Percentiles rank a stretch among this genome's conserved stretches.
phyloP scores from a whole-genome alignment of 2,888 invertebrate genomes.

The Dasysyrphus tricinctus region DNA sequence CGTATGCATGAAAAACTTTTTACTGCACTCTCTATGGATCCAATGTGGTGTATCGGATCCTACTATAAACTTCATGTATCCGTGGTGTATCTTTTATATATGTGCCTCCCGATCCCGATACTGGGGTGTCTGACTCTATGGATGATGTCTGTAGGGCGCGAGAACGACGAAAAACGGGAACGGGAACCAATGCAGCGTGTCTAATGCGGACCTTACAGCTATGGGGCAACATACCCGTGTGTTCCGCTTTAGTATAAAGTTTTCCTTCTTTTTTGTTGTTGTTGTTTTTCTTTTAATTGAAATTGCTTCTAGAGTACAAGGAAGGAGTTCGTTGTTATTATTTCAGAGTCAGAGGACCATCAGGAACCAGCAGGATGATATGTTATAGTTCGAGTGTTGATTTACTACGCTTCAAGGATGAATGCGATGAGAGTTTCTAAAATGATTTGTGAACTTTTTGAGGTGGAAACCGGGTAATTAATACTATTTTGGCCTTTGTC shows the following conservation, averaged over 20 bases:
- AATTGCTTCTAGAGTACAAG: slow-evolving; percentile 35
- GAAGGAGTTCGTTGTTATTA: slow-evolving; percentile 24
- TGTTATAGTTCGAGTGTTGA: slow-evolving; percentile 57
- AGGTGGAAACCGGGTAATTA: slow-evolving; percentile 66
- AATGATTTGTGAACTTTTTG: slow-evolving; percentile 71
- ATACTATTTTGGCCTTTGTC: slow-evolving; percentile 58
- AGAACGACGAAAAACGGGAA: slow-evolving; percentile 9
- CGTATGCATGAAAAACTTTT: slow-evolving; percentile 74
- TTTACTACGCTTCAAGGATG: slow-evolving; percentile 73
- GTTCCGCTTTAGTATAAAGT: slow-evolving; percentile 51
- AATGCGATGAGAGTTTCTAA: slow-evolving; percentile 57
- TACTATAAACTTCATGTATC: slow-evolving; percentile 15
- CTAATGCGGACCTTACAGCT: slow-evolving; percentile 69
- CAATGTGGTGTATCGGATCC: slow-evolving; percentile 70
- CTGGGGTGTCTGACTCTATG: slow-evolving; percentile 21
- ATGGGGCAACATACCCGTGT: slow-evolving; percentile 52
- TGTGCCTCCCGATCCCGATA: neutral
- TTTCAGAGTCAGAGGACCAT: neutral
- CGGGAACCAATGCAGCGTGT: slow-evolving; percentile 69
- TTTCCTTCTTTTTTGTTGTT: neutral
- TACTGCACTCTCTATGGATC: slow-evolving; percentile 68
- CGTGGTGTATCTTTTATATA: neutral
- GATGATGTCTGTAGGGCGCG: slow-evolving; percentile 29
- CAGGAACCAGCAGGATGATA: neutral
- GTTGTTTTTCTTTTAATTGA: neutral